Conservation (phyloP, 2,797 vertebrate species). For the Enteromius argenteus region DNA sequence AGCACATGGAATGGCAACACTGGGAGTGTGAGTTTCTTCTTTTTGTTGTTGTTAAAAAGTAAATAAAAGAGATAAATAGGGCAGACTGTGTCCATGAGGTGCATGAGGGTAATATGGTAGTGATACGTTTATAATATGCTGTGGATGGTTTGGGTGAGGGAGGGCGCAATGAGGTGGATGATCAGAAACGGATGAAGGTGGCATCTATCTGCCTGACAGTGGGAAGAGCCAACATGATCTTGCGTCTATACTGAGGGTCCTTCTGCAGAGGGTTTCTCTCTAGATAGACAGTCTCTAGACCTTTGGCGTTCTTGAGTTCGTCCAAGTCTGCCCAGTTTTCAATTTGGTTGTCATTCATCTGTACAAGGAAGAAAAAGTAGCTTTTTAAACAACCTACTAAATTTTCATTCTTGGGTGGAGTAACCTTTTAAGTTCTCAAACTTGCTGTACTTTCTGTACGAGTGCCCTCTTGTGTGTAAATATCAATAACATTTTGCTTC, state of each 20-base stretch:
- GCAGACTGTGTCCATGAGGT: slow-evolving; percentile 8
- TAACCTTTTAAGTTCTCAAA: background rate
- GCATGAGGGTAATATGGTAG: background rate
- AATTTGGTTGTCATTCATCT: slow-evolving; percentile 98
- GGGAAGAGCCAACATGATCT: slow-evolving; percentile 96
- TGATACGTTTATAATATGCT: slow-evolving; percentile 7
- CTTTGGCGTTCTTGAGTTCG: slow-evolving; percentile 91
- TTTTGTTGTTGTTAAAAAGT: slow-evolving; percentile 1
- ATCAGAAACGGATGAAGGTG: slow-evolving; percentile 96
- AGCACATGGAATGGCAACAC: slow-evolving; percentile 49
- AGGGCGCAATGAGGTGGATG: slow-evolving; percentile 49
- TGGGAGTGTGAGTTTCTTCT: slow-evolving; percentile 27
- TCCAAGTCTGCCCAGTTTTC: slow-evolving; percentile 98
- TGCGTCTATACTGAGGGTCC: slow-evolving; percentile 96
- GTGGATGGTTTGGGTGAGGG: background rate
- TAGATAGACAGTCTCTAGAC: slow-evolving; percentile 94
- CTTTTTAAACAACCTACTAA: too few species aligned
- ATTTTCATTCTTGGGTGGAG: too few species aligned
- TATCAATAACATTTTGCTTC: background rate
- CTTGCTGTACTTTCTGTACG: background rate
- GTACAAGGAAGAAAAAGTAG: slow-evolving; percentile 20
- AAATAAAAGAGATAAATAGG: slow-evolving; percentile 16
- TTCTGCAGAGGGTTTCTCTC: slow-evolving; percentile 97
- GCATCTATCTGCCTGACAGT: slow-evolving; percentile 96
- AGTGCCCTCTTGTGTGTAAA: background rate